Evolutionary conservation across 2,888 invertebrate species (phyloP).

Genomic region (Craniophora ligustri): DNA sequence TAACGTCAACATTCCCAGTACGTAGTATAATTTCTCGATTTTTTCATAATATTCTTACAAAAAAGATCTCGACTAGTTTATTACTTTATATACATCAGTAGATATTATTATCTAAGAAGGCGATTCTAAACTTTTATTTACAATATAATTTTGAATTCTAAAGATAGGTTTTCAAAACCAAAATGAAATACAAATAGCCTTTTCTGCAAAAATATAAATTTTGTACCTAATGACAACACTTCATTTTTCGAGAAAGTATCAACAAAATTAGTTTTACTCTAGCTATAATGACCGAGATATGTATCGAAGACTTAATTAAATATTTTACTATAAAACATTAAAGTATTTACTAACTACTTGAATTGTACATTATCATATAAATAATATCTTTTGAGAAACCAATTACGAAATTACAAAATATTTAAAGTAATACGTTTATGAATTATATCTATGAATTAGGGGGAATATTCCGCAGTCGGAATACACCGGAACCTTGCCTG

Average conservation of each 20-base stretch:
- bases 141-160: slow-evolving; percentile 61
- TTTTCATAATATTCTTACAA: slow-evolving; percentile 53
- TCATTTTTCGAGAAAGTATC: slow-evolving; percentile 40
- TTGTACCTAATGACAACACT: slow-evolving; percentile 53
- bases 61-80: slow-evolving; percentile 61
- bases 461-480: slow-evolving; percentile 48
- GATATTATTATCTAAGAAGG: slow-evolving; percentile 81
- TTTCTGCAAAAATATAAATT: slow-evolving; percentile 62
- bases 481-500: slow-evolving; percentile 55
- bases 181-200: slow-evolving; percentile 46
- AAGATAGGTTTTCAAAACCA: slow-evolving; percentile 53
- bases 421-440: slow-evolving; percentile 32
- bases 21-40: slow-evolving; percentile 46
- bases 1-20: slow-evolving; percentile 45
- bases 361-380: slow-evolving; percentile 47
- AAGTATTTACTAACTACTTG: slow-evolving; percentile 59
- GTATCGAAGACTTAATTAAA: slow-evolving; percentile 67
- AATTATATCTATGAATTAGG: slow-evolving; percentile 32
- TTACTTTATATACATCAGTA: slow-evolving; percentile 71
- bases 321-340: slow-evolving; percentile 60
- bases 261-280: slow-evolving; percentile 44
- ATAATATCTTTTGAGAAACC: slow-evolving; percentile 33
- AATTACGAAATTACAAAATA: slow-evolving; percentile 31
- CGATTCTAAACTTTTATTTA: slow-evolving; percentile 78
- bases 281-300: slow-evolving; percentile 64